Evolutionary conservation across 2,797 vertebrate species (phyloP).

Genomic region (Rhadinocentrus ornatus): DNA sequence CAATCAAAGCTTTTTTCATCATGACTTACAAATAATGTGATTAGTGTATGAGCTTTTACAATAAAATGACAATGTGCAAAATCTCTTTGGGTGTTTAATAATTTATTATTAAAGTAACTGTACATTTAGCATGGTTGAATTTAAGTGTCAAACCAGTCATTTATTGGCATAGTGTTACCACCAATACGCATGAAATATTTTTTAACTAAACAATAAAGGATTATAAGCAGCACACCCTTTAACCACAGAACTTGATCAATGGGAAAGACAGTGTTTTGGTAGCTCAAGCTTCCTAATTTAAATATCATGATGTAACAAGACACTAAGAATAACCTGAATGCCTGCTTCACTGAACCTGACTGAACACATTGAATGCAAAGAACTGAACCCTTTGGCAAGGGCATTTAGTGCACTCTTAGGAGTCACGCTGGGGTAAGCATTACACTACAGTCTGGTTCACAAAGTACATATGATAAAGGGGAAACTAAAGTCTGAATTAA

Average conservation of each 20-base stretch:
- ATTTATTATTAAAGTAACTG: conserved; percentile 25
- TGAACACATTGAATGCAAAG: conserved; percentile 9
- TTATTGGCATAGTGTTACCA: too few species aligned
- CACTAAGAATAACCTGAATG: conserved; percentile 9
- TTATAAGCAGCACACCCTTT: not conserved
- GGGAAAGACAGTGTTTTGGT: not conserved
- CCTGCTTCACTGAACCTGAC: not conserved
- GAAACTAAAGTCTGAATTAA: not conserved
- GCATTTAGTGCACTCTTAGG: conserved; percentile 8
- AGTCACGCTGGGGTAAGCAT: conserved; percentile 8
- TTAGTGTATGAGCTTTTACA: conserved; percentile 61
- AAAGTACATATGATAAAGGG: conserved; percentile 3
- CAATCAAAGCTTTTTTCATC: conserved; percentile 51
- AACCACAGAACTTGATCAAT: not conserved
- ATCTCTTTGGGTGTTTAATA: conserved; percentile 37
- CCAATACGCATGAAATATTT: too few species aligned
- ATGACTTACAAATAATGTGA: conserved; percentile 53
- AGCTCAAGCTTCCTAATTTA: conserved; percentile 3
- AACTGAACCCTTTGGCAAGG: conserved; percentile 40
- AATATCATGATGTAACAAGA: conserved; percentile 17
- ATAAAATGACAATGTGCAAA: conserved; percentile 60
- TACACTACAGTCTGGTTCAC: conserved; percentile 16
- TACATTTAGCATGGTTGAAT: not conserved
- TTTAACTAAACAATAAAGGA: not conserved
- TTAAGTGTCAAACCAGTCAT: not conserved